Evolutionary conservation across 2,113 vertebrate species (phyloP).

Genomic region (Eulacestoma nigropectus): DNA sequence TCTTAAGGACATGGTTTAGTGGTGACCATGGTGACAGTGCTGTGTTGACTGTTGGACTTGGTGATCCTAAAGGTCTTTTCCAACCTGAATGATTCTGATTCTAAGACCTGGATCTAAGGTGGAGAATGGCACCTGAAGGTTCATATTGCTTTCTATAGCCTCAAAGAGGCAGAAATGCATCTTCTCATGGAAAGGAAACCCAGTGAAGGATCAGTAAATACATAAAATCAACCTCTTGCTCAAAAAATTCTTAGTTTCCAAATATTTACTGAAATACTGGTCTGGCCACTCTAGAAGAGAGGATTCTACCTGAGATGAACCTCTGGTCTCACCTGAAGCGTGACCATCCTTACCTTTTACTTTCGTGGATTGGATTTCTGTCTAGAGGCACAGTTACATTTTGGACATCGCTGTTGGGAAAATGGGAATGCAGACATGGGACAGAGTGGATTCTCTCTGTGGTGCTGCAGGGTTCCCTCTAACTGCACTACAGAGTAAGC

Average conservation of each 20-base stretch:
- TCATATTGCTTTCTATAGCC: background rate
- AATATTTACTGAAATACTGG: background rate
- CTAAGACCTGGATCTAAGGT: background rate
- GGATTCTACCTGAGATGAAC: background rate
- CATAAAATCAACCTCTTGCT: background rate
- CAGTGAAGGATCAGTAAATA: background rate
- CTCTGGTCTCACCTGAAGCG: background rate
- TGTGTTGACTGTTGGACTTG: background rate
- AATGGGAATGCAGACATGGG: background rate
- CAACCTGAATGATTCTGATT: background rate
- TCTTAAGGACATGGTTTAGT: background rate
- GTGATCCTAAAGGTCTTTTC: background rate
- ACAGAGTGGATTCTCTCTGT: background rate
- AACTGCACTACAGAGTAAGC: background rate
- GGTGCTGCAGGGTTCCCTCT: background rate
- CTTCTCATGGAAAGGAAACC: background rate
- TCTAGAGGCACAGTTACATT: background rate
- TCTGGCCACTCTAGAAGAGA: background rate
- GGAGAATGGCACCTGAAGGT: background rate
- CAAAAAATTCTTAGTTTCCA: background rate
- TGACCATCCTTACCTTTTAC: background rate
- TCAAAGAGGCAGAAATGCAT: background rate
- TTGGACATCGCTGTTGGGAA: background rate
- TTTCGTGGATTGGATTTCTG: background rate
- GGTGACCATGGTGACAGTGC: background rate